A percentile compares a stretch with the other conserved stretches of the same genome.
Conservation (phyloP, 1,140 invertebrate genomes). For the Hypsibius dujardini region DNA sequence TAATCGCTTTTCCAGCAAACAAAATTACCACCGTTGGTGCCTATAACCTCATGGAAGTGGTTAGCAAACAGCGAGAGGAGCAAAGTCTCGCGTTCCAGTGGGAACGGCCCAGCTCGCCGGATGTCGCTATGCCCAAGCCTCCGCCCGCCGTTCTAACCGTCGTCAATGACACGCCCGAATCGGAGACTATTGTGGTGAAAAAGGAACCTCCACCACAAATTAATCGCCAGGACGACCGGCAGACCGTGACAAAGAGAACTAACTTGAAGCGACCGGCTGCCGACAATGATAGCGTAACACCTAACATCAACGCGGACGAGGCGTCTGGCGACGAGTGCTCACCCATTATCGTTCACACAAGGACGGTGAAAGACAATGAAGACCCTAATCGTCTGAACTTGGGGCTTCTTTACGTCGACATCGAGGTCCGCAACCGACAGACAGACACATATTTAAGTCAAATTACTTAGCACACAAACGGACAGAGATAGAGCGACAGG, state of each 20-base stretch:
- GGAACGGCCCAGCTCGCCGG: background rate
- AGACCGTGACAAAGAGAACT: background rate
- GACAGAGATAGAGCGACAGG: too few species aligned
- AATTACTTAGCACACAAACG: too few species aligned
- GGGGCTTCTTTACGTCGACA: background rate
- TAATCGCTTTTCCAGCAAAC: background rate
- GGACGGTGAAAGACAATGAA: background rate
- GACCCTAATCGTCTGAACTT: background rate
- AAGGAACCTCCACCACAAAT: background rate
- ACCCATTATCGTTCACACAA: background rate
- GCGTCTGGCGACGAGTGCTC: background rate
- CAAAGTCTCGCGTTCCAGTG: background rate
- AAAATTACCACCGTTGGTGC: background rate
- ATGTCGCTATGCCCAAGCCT: background rate
- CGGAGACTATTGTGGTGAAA: background rate
- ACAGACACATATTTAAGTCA: too few species aligned
- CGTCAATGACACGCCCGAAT: background rate
- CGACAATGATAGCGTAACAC: background rate
- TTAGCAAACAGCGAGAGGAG: background rate
- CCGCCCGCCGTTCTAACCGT: background rate
- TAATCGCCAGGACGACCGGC: background rate
- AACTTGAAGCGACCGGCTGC: background rate
- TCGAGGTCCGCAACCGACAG: background rate
- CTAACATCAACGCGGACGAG: background rate
- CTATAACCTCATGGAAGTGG: background rate